phyloP scores from a whole-genome alignment of 2,797 vertebrate genomes.

The Myotis vivesi region DNA sequence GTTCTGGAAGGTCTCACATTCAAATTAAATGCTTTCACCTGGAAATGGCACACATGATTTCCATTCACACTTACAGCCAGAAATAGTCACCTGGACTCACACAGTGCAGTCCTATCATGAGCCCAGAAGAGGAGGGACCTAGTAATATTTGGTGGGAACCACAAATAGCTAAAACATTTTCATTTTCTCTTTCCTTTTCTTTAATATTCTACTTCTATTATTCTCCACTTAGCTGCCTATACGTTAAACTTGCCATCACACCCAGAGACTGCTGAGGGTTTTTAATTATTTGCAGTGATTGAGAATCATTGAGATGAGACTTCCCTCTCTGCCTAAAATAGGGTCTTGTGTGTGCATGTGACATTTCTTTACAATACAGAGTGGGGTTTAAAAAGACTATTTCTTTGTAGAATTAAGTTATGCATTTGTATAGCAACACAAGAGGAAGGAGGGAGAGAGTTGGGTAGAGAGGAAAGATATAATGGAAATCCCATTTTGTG shows the following conservation, averaged over 20 bases:
- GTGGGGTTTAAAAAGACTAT: neutral
- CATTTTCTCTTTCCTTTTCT: neutral
- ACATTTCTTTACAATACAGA: neutral
- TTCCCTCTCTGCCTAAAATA: neutral
- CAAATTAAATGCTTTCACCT: neutral
- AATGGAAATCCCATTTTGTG: constrained; percentile 55
- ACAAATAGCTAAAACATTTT: neutral
- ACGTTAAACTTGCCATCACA: neutral
- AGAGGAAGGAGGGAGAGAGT: neutral
- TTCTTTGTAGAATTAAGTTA: constrained; percentile 9
- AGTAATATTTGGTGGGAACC: neutral
- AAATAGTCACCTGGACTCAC: neutral
- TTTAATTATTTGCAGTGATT: neutral
- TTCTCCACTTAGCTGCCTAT: neutral
- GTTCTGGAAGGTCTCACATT: neutral
- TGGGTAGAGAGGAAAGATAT: neutral
- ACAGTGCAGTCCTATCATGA: neutral
- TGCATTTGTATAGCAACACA: constrained; percentile 21
- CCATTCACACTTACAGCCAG: neutral
- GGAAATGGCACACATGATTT: neutral
- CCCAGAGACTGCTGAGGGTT: neutral
- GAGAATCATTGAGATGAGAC: neutral
- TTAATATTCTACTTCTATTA: neutral
- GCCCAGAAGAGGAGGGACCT: neutral
- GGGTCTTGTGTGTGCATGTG: neutral